Base-by-base conservation (phyloP, 2,797 vertebrate species). In the Coregonus ussuriensis region DNA sequence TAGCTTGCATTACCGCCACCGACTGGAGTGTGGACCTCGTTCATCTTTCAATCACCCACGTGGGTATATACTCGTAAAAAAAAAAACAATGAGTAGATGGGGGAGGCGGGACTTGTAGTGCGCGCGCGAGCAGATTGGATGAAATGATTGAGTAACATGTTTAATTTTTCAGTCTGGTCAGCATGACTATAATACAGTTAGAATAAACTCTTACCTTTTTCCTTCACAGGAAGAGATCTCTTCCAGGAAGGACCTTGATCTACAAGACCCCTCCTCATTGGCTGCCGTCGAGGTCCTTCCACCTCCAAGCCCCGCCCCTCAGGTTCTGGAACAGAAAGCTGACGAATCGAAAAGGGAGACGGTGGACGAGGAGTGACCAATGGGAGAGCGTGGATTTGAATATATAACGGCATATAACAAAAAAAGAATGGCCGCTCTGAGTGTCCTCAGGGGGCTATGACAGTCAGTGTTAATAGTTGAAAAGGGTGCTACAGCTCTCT, bases 311-410 rank as follows among this genome's bases (percentile, higher is more conserved):
- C 89, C 94, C 25, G 25, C 87, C 82, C 74, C 91, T 86, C 93
- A 93, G 85, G 87, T 86, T 68, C 79, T 85, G 54, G 91, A 93
- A 76, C 92, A 89, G 79, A 95, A 94, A 84, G 89, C 93, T 18
- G 89, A 93, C n/a, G 89, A 92, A 76, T 86, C 94, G 7, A 95
- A 95, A 93, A 91, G 87, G 88, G 94, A 95, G 84, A 90, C 92
- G 0, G 91, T 90, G 77, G 94, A 95, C 6, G 93, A 95, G 80
- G 93, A 95, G 89, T 95, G 93, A 95, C 89, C 83, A 73, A 81
- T 81, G 85, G 79, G 47, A n/a, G 74, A 68, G 75, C 25, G 33
- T 65, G 79, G 53, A 66, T 85, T 76, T 86, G 66, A 88, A 72
- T 83, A 85, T 83, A 62, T 83, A 81, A 76, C 82, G 9, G 56